A percentile compares a stretch with the other conserved stretches of the same genome.
Evolutionary conservation across 2,797 vertebrate genomes (phyloP).

Genomic region (Channallabes apus): DNA sequence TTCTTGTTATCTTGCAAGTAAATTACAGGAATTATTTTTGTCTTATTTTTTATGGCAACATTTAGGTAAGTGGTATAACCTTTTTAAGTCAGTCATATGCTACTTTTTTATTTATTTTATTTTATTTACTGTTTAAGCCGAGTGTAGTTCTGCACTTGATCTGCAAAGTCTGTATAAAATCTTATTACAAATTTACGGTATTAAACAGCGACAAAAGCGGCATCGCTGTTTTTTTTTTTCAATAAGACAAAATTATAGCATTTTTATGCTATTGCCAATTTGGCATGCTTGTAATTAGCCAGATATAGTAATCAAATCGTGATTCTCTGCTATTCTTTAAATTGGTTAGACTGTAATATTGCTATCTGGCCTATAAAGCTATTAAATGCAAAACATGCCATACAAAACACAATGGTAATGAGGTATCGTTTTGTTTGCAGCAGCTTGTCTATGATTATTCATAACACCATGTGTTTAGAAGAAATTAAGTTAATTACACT

Average conservation of each 20-base stretch:
- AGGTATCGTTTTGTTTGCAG: background rate
- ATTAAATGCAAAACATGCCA: background rate
- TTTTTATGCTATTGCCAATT: background rate
- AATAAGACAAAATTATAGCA: background rate
- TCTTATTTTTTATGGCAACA: background rate
- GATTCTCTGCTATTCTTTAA: background rate
- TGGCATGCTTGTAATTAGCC: background rate
- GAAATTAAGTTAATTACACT: background rate
- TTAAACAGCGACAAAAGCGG: background rate
- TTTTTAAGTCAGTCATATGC: background rate
- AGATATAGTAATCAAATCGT: background rate
- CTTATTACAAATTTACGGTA: background rate
- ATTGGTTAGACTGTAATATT: background rate
- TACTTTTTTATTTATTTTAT: background rate
- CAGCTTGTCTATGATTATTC: background rate
- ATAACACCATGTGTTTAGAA: background rate
- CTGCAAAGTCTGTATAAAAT: background rate
- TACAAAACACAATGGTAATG: background rate
- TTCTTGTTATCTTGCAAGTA: background rate
- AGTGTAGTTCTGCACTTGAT: background rate
- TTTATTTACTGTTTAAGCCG: background rate
- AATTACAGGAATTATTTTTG: background rate
- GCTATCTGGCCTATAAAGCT: background rate
- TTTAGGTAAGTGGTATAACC: background rate
- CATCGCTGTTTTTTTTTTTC: background rate